Evolutionary conservation across 1,140 invertebrate species (phyloP).

Genomic region (Musca vetustissima): DNA sequence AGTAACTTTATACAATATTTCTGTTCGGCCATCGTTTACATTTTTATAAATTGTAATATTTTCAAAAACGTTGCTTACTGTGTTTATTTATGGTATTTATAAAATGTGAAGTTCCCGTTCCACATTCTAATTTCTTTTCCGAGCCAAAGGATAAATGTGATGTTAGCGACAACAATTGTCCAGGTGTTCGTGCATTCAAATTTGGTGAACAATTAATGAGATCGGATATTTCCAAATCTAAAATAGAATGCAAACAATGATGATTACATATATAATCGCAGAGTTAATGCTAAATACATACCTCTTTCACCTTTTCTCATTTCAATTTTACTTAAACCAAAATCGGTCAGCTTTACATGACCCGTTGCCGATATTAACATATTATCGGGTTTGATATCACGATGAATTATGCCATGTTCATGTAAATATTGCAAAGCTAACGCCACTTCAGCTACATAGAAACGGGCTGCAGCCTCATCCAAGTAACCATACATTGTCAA

Average conservation of each 20-base stretch:
- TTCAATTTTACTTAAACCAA: conserved; percentile 90
- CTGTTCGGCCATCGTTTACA: no score
- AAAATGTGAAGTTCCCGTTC: conserved; percentile 45
- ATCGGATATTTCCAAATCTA: conserved; percentile 81
- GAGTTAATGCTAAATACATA: background rate
- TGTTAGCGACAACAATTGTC: conserved; percentile 87
- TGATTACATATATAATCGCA: background rate
- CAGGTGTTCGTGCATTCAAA: conserved; percentile 79
- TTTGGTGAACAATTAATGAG: conserved; percentile 79
- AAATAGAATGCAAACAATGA: conserved; percentile 24
- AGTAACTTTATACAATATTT: no score
- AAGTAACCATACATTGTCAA: conserved; percentile 86
- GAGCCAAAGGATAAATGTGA: conserved; percentile 89
- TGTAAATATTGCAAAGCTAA: conserved; percentile 96
- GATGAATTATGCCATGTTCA: conserved; percentile 92
- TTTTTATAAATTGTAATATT: background rate
- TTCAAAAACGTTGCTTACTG: no score
- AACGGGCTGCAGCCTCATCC: conserved; percentile 85
- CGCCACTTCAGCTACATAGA: conserved; percentile 94
- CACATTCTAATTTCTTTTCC: conserved; percentile 53
- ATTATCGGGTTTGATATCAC: conserved; percentile 98
- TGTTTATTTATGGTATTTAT: conserved; percentile 52
- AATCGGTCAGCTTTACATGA: conserved; percentile 98
- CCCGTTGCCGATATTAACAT: conserved; percentile 92
- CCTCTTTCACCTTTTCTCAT: conserved; percentile 62